phyloP scores from a whole-genome alignment of 2,888 invertebrate species.

The Polyommatus iphigenia region DNA sequence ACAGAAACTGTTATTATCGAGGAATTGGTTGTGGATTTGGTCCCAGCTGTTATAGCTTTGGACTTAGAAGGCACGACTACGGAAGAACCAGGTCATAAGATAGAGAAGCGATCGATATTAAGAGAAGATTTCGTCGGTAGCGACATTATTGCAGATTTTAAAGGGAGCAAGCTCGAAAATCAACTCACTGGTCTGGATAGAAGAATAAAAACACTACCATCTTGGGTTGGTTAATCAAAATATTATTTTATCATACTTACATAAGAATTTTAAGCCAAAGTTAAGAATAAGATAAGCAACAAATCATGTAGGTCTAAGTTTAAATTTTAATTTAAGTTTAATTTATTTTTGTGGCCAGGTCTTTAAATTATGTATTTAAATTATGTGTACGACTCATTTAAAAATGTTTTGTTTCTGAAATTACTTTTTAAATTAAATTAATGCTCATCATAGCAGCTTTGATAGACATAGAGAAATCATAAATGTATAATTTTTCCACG shows the following conservation, averaged over 20 bases:
- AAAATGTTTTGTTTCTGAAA: no score
- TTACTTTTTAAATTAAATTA: no score
- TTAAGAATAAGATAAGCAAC: neutral
- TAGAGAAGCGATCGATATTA: conserved; percentile 61
- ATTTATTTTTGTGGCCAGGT: neutral
- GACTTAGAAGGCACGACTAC: conserved; percentile 47
- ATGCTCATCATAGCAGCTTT: no score
- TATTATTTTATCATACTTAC: neutral
- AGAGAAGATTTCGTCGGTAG: conserved; percentile 62
- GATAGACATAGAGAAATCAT: no score
- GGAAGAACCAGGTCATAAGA: conserved; percentile 51
- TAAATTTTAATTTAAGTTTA: neutral
- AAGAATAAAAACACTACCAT: conserved; percentile 69
- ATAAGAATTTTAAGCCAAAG: conserved; percentile 33
- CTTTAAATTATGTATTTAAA: no score
- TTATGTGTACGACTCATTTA: no score
- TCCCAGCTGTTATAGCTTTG: conserved; percentile 54
- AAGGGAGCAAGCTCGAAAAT: conserved; percentile 57
- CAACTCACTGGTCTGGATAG: conserved; percentile 59
- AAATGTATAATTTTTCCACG: no score
- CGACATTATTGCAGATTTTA: conserved; percentile 63
- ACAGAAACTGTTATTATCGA: conserved; percentile 50
- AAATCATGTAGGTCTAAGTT: neutral
- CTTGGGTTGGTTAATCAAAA: conserved; percentile 60
- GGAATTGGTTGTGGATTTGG: conserved; percentile 57